These are phyloP conservation scores for Oxycera nigricornis DNA, from an alignment of 2,888 invertebrate species.

Conservation along the genomic window DNA sequence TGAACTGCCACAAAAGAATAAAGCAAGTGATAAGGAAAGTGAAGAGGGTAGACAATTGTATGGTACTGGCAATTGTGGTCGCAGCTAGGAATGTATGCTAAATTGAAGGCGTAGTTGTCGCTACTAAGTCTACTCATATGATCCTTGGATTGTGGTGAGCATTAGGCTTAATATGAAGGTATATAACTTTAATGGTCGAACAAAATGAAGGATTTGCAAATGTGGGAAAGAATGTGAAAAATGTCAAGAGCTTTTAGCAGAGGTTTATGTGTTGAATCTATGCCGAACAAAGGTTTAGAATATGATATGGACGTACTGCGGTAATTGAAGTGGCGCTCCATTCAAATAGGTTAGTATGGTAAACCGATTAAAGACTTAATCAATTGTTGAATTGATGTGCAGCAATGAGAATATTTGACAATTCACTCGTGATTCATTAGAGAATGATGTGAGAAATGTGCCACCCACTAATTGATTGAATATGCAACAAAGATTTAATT, in stretches of 20 bases:
- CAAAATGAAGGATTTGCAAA: background rate
- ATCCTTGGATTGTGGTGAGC: background rate
- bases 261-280: background rate
- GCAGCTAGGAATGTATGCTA: background rate
- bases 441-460: no score
- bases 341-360: background rate
- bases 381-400: no score
- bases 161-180: background rate
- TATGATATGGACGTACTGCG: background rate
- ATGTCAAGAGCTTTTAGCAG: background rate
- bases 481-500: no score
- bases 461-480: no score
- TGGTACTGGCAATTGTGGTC: background rate
- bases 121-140: background rate
- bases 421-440: no score
- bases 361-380: background rate
- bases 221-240: slow-evolving; percentile 11
- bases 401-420: no score
- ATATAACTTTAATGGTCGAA: background rate
- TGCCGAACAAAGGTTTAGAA: background rate
- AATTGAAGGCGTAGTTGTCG: background rate
- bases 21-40: background rate
- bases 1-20: background rate
- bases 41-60: background rate
- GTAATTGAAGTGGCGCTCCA: background rate